Base-by-base conservation (phyloP, 2,888 invertebrate genomes). In the Piscicola geometra region DNA sequence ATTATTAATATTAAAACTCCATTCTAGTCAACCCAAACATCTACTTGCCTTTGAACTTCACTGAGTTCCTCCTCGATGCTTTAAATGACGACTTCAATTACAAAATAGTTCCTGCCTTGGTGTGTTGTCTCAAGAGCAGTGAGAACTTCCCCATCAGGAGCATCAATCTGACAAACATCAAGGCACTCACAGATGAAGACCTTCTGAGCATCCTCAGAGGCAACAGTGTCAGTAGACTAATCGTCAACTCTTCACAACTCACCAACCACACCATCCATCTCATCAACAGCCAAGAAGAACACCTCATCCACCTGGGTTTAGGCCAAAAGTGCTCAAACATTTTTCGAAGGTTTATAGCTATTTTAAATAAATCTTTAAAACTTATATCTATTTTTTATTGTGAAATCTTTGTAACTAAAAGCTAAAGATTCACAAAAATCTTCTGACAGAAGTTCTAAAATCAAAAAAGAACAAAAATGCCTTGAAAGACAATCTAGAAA, bases 91-190 rank as follows among this genome's bases (percentile, higher is more conserved):
- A 56, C 60, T 56, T 56, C 25, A 56, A 56, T n/a, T 56, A 56
- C n/a, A 21, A 56, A n/a, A 56, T 56, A n/a, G n/a, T 25, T 18
- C 60, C 60, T 56, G 60, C 60, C n/a, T n/a, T 56, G 25, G n/a
- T 56, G 60, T 56, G 15, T 18, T 56, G 60, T 25, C 60, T 56
- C n/a, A 56, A 56, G n/a, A 56, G n/a, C 25, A 56, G 60, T 56
- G 60, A 56, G n/a, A 56, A 56, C 25, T 56, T 56, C 60, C 60
- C 60, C n/a, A 56, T 56, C 25, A 56, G n/a, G n/a, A 9, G 60
- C n/a, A 18, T 56, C 25, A 56, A 56, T 25, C 25, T 56, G 12
- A 56, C 9, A 56, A 18, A 56, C 60, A 56, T 56, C 60, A 56
- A 56, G 25, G n/a, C 60, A 25, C 60, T 56, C 60, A 56, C 5